These are phyloP conservation scores for Stenurella melanura DNA, from an alignment of 2,888 invertebrate species.

Conservation along the genomic window DNA sequence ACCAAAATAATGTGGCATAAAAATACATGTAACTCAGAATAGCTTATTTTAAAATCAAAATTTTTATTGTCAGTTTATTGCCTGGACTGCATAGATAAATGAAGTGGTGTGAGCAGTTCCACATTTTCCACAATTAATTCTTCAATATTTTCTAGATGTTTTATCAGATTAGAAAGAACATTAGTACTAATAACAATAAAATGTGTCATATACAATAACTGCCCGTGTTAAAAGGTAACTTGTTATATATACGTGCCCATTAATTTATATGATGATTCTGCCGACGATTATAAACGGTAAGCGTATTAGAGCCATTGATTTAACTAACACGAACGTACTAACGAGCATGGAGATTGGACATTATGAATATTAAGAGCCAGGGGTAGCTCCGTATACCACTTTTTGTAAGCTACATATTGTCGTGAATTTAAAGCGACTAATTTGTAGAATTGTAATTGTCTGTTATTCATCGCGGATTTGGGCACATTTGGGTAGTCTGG, in stretches of 20 bases:
- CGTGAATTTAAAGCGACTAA: conserved; percentile 32
- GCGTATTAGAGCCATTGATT: conserved; percentile 52
- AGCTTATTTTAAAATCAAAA: no score
- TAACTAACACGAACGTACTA: conserved; percentile 48
- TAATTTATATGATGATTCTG: conserved; percentile 53
- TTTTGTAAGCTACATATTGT: conserved; percentile 27
- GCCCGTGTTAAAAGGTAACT: conserved; percentile 39
- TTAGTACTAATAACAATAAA: no score
- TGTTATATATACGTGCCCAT: conserved; percentile 52
- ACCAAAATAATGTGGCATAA: no score
- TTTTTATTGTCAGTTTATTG: no score
- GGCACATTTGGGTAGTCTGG: neutral
- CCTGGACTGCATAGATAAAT: no score
- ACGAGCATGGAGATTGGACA: conserved; percentile 47
- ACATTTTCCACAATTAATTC: no score
- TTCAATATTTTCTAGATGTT: no score
- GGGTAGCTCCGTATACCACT: conserved; percentile 26
- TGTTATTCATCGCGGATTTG: conserved; percentile 8
- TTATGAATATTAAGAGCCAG: conserved; percentile 43
- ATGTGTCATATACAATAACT: no score
- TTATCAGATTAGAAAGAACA: no score
- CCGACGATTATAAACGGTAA: conserved; percentile 47
- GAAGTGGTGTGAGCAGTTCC: no score
- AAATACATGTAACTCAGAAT: no score
- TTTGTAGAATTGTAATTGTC: conserved; percentile 18